Base-by-base conservation (phyloP, 2,888 invertebrate species). In the Thumatha senex region DNA sequence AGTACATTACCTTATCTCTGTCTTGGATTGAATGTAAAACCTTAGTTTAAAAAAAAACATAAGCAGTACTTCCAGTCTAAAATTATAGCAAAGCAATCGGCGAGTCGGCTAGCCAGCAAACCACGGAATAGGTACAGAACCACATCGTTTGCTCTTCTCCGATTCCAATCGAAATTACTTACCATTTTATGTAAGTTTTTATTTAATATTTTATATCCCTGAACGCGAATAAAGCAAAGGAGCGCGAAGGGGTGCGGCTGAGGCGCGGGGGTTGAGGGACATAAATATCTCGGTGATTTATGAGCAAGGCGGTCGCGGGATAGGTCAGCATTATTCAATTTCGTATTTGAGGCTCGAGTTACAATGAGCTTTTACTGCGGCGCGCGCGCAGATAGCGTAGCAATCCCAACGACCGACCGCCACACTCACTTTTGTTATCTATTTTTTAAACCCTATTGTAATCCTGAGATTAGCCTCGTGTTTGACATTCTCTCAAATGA, bases 281-380 rank as follows among this genome's bases (percentile, higher is more conserved):
- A 90, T 90, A 90, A 90, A 91, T 90, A 91, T 91, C 90, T 89
- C 81, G 78, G 89, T 91, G 90, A 91, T 90, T 91, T 91, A 91
- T 85, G 89, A 77, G 71, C 80, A 78, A 85, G 84, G 87, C 86
- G 90, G 91, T 88, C 89, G 89, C 89, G 86, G 90, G 90, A 91
- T 91, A 91, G 91, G 91, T 91, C 90, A 90, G 90, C 89, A 90
- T 91, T 90, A 90, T 91, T 90, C 90, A 90, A 90, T 90, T 91
- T 90, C 89, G 89, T 90, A 89, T 91, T 91, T 89, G 89, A 90
- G 82, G 81, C 84, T 90, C 88, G 81, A 77, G 84, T 90, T 89
- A 90, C 91, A 89, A 89, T 89, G 87, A 90, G 89, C 85, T 89
- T 88, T 90, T 87, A 90, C 87, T 82, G 83, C 79, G 77, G 78